Base-by-base conservation (phyloP, 2,888 invertebrate species). In the Calephelis perditalis region DNA sequence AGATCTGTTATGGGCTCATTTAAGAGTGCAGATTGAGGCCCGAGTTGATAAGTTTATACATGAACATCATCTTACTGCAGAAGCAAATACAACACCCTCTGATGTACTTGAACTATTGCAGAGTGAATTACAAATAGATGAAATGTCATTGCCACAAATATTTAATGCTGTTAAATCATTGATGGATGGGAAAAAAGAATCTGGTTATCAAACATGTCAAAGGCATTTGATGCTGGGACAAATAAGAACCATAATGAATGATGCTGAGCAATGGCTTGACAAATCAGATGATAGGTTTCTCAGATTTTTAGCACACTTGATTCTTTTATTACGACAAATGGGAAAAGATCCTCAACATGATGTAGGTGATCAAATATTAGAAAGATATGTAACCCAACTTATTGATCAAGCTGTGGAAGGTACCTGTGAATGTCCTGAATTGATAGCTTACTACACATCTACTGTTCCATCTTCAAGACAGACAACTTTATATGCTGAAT, bases 1-100 rank as follows among this genome's bases (percentile, higher is more conserved):
- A 73, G 98, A 99, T 80, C 88, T 95, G 65, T 85, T 98, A 37
- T 99, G 98, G 98, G 96, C 97, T 1, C 95, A 97, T 78, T 89
- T 97, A 67, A 94, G 94, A 74, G 93, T 94, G 0, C 93, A 96
- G 77, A 94, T 98, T 63, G 98, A 98, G 77, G 93, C 95, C 11
- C 92, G 95, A 67, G 97, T 98, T 0, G 98, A 98, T 76, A 94
- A 77, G 70, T 88, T 88, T 66, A 70, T 91, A 55, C 81, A 78
- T 74, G 91, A 91, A 69, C 90, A 91, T 68, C 84, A 90, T 73
- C 74, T 78, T 10, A 88, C 91, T 35, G 85, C 80, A 45, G 82
- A 86, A 72, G 87, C 90, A 3, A 85, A 82, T 62, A 88, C 88
- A 44, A 82, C 88, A 52, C 70, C 87, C 36, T 56, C 80, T 55